Evolutionary conservation across 2,797 vertebrate genomes (phyloP).

Genomic region (Emys orbicularis): DNA sequence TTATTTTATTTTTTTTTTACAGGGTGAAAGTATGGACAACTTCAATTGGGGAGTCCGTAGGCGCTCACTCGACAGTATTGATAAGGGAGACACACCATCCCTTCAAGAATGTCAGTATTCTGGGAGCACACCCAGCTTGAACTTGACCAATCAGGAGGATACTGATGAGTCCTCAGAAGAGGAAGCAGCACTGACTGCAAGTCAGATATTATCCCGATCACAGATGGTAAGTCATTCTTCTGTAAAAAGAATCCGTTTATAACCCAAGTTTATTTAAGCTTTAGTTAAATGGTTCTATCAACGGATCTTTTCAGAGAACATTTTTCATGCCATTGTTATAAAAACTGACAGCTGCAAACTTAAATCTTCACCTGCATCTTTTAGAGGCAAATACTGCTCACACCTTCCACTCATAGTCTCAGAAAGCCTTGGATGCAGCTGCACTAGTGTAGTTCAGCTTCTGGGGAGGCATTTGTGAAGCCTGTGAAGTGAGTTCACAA

Average conservation of each 20-base stretch:
- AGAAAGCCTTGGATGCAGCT: neutral
- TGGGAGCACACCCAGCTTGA: slow-evolving; percentile 97
- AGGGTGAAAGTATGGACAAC: slow-evolving; percentile 99
- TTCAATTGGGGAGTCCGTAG: slow-evolving; percentile 99
- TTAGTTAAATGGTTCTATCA: neutral
- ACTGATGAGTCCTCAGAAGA: slow-evolving; percentile 99
- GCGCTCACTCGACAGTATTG: slow-evolving; percentile 97
- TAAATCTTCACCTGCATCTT: neutral
- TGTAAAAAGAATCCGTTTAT: neutral
- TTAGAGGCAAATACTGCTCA: neutral
- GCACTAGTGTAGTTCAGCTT: neutral
- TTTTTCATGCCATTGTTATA: neutral
- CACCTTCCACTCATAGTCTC: neutral
- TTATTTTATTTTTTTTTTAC: slow-evolving; percentile 46
- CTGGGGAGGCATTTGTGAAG: neutral
- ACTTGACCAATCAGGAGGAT: slow-evolving; percentile 97
- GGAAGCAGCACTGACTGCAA: slow-evolving; percentile 96
- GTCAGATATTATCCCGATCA: slow-evolving; percentile 94
- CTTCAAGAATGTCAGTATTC: slow-evolving; percentile 96
- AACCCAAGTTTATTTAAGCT: neutral
- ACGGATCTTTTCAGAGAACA: neutral
- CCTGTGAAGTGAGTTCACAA: neutral
- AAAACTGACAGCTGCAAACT: neutral
- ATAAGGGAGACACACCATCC: slow-evolving; percentile 97
- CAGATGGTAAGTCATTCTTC: slow-evolving; percentile 89